These are phyloP conservation scores for Alcedo atthis DNA, from an alignment of 2,797 vertebrate genomes.

Conservation along the genomic window DNA sequence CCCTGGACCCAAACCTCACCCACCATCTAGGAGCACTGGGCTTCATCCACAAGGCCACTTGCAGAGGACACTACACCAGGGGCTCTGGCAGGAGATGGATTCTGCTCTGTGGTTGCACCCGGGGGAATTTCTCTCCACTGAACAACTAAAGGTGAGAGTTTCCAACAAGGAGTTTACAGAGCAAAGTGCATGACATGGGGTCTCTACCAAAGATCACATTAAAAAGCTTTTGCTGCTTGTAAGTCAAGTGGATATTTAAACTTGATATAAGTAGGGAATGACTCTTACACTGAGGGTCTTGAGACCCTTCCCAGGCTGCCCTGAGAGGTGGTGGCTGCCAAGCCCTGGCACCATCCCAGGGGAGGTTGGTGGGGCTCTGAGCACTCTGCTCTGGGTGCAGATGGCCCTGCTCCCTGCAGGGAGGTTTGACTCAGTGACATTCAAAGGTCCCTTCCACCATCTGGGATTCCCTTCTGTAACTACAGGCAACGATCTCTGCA, in stretches of 20 bases:
- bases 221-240: neutral
- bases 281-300: neutral
- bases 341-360: neutral
- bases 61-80: rapidly evolving
- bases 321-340: neutral
- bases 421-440: neutral
- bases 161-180: neutral
- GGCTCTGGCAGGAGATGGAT: no score
- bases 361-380: neutral
- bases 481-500: neutral
- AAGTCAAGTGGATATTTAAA: neutral
- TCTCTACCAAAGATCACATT: rapidly evolving
- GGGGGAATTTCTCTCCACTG: rapidly evolving
- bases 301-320: neutral
- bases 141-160: rapidly evolving
- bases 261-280: no score
- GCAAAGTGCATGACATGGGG: rapidly evolving
- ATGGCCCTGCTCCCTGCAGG: neutral
- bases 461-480: neutral
- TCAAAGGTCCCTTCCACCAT: neutral
- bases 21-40: rapidly evolving
- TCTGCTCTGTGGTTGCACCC: rapidly evolving
- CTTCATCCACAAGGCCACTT: rapidly evolving
- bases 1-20: neutral
- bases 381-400: neutral